Evolutionary conservation across 2,113 vertebrate genomes (phyloP), one percentile per base, ranked within the genome.

Genomic region (Chitala chitala): DNA sequence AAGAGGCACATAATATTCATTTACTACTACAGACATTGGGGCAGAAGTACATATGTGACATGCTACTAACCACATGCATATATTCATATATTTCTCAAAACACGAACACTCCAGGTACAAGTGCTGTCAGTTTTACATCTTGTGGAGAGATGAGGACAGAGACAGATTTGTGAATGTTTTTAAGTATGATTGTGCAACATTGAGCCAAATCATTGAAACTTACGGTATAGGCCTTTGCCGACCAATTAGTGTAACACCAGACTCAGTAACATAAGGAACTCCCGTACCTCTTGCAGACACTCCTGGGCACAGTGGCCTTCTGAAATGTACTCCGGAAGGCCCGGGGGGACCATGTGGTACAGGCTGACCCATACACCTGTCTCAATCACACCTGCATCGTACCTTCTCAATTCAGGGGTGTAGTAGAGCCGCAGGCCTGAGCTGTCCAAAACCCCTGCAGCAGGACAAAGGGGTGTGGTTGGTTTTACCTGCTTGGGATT

Each of bases 281-380:
- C 54, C 20, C 65, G 13, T 88, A 95, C 94, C 91, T 95, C 93
- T 79, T 92, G 82, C 15, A 95, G 88, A 83, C 94, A 95, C 81
- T 94, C 92, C 85, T 88, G 80, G 0, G 92, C 92, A 81, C 94
- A 95, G 82, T 95, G 93, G 70, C 94, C 94, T 79, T 95, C 92
- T 5, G 93, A 93, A 70, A 85, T 81, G 77, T 92, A 95, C 70
- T 90, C 89, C n/a, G 90, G 84, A 88, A 94, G 90, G 68, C 90
- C 92, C 0, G 94, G 94, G 74, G 94, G 94, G 72, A 95, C 90
- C 80, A 93, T 95, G 74, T 95, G 94, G 84, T 92, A 95, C 13
- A 94, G 90, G 72, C 94, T 95, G 71, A 95, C 93, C 94, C 93
- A 95, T 72, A 95, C 90, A 71, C 94, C 94, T 0, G 92, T 92